Base-by-base conservation (phyloP, 2,797 vertebrate species). In the Hyperoplus lanceolatus region DNA sequence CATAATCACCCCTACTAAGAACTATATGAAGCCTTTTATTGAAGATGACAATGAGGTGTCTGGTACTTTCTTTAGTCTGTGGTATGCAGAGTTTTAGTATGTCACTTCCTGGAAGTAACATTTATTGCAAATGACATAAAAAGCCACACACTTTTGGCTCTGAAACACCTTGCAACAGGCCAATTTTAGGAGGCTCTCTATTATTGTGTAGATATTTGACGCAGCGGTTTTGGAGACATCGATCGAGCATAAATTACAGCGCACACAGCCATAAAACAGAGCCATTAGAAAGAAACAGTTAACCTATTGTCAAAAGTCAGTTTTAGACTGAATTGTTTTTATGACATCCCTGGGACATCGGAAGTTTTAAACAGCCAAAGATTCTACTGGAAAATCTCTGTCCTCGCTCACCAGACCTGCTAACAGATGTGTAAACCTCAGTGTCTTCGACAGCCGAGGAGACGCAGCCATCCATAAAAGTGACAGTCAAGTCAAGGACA, bases 401-500 rank as follows among this genome's bases (percentile, higher is more conserved):
- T 67, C 66, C 81, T 87, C 66, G 75, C 79, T 79, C 66, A 29
- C 8, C 0, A 39, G 12, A 65, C 56, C 38, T 36, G 58, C 75
- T 70, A 74, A 73, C 70, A 85, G 80, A 63, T 12, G 29, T 62
- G 59, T 53, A 80, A 87, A 84, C 82, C 77, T 71, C 81, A 70
- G 75, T 76, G 84, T 81, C 84, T 83, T 87, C 73, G 50, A 70
- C 73, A 83, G 77, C 84, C 74, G 83, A 63, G 70, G 74, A 85
- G 77, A 75, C 14, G 75, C 69, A 80, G 66, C 80, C 76, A 77
- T 88, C 76, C 80, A 73, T 87, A 70, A 74, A 86, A 60, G 82
- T 87, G 81, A 87, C 88, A 86, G 78, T 80, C 83, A 75, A 16
- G 79, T 87, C 83, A 86, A 70, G 89, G 68, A 77, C 68, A 87